Base-by-base conservation (phyloP, 2,113 vertebrate species). In the Nesogale talazaci region DNA sequence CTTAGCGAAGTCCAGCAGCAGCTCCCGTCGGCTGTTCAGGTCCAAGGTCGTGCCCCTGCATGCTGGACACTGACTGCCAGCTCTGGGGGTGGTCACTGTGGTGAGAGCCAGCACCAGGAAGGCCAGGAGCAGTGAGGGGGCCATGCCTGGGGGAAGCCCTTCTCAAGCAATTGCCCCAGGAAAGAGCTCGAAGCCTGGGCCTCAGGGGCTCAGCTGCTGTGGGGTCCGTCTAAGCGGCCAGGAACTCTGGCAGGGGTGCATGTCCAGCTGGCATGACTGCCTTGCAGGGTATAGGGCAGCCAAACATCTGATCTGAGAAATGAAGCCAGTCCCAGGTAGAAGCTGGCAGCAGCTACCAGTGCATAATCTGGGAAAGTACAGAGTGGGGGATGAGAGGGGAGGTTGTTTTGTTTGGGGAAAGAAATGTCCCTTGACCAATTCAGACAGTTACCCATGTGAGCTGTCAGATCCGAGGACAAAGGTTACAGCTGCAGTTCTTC, bases 1-100 rank as follows among this genome's bases (percentile, higher is more conserved):
- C 94, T 99, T 99, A 94, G 98, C 99, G 59, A 98, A 89, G 81
- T 99, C 97, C 6, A 98, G 95, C 97, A 99, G 98, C 95, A 98
- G 96, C 89, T 95, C 96, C 94, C 98, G 95, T 84, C 99, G 98
- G 2, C 96, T 97, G 29, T 94, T 96, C 70, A 95, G 97, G 38
- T 98, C 98, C 97, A 98, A 94, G 72, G 95, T 38, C 2, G 88
- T 75, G 1, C 46, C 74, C 25, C 96, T 97, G 70, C 99, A 99
- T 22, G 98, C 97, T 22, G 95, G 95, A 85, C 98, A 98, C 9
- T 95, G 27, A 86, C 88, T 4, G 8, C 83, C 90, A 89, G 85
- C 77, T 86, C 56, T 52, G 70, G 82, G 40, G 76, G 77, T 78
- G 76, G 76, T 78, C 79, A 61, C 69, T 14, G 76, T 25, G 34